phyloP scores from a whole-genome alignment of 2,797 vertebrate genomes.

The Lagorchestes hirsutus region DNA sequence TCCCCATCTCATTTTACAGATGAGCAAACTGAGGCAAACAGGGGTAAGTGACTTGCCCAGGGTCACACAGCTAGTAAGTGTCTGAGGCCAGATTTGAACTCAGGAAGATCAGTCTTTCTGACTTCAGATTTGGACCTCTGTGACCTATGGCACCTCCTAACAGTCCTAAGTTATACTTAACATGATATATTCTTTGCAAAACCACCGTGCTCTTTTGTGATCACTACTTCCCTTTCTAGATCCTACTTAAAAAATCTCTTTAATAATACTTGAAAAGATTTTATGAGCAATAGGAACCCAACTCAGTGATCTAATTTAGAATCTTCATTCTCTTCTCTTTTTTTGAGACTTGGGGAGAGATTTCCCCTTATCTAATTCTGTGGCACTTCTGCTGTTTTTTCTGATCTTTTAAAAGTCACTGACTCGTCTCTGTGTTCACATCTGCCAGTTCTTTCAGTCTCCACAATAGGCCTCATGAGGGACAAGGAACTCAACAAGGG shows the following conservation, averaged over 20 bases:
- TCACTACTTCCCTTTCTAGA: neutral
- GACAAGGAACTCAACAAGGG: neutral
- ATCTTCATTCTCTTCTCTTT: neutral
- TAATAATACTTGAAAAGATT: neutral
- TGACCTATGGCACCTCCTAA: neutral
- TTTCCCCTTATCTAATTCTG: neutral
- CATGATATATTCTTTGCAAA: neutral
- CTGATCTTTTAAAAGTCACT: neutral
- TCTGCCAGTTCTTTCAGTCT: neutral
- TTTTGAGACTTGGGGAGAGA: neutral
- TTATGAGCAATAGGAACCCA: neutral
- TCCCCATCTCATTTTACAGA: neutral
- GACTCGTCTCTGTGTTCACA: neutral
- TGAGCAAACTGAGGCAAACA: neutral
- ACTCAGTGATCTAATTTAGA: neutral
- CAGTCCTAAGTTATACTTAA: neutral
- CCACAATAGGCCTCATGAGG: neutral
- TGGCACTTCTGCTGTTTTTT: neutral
- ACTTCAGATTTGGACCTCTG: neutral
- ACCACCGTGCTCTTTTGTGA: neutral
- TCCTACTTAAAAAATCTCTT: neutral
- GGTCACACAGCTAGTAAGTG: neutral
- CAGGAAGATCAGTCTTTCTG: neutral
- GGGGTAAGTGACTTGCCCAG: neutral
- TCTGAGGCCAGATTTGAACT: neutral